Base-by-base conservation (phyloP, 2,888 invertebrate genomes). In the Stenurella melanura region DNA sequence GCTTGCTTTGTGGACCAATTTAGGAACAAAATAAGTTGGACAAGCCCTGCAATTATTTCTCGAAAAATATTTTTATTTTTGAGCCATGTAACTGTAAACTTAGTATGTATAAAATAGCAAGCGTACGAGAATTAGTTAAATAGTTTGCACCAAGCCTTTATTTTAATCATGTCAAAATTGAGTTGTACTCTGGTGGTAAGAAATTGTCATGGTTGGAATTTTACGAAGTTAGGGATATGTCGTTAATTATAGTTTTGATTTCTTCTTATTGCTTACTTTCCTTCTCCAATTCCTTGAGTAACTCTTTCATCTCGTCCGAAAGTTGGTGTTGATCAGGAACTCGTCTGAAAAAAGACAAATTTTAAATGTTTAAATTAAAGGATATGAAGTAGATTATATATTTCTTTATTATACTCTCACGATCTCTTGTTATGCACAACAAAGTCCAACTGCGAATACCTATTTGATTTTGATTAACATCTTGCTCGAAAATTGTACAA, bases 221-320 rank as follows among this genome's bases (percentile, higher is more conserved):
- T 79, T 67, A 66, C 78, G 76, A 80, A 73, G 74, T 74, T 75
- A 42, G 73, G 76, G 78, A 80, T 80, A 81, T 82, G 79, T 82
- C 78, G 77, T 80, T 81, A 76, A 58, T 58, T 19, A 21, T 19
- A 67, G 21, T 68, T 75, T 75, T 21, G 21, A 12, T 15, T 77
- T 60, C 50, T 71, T 78, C 83, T 89, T 89, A 89, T 84, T 89
- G 88, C 84, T 89, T 88, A 81, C 85, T 87, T 79, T 88, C 88
- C 78, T 87, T 86, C 82, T 90, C 90, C 82, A 90, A 85, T 79
- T 89, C 89, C 82, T 87, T 86, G 3, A 90, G 86, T 15, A 90
- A 85, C 72, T 87, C 86, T 77, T 86, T 89, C 90, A 90, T 90
- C 85, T 90, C 90, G 67, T 89, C 88, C 7, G 90, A 90, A 5